A percentile compares a stretch with the other conserved stretches of the same genome.
Conservation (phyloP, 2,888 invertebrate species). For the Lasioglossum zephyrum region DNA sequence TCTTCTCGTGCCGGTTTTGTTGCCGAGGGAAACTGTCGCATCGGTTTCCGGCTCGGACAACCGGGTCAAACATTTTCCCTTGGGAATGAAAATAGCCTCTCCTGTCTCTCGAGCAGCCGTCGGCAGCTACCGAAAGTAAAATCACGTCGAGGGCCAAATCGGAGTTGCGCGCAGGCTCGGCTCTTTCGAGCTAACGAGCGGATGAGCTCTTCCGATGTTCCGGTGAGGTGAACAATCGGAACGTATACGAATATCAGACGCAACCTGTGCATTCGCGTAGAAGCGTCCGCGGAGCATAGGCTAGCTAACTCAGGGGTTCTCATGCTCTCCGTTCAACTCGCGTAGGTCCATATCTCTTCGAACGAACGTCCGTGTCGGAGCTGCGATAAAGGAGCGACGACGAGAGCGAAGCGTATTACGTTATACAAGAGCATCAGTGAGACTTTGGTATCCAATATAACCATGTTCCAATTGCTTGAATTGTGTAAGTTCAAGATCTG, state of each 20-base stretch:
- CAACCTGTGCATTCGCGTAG: conserved; percentile 45
- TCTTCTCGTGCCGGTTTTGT: neutral
- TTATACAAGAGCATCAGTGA: conserved; percentile 86
- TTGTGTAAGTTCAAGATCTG: conserved; percentile 90
- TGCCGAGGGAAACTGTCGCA: neutral
- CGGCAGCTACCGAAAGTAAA: conserved; percentile 50
- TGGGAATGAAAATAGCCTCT: neutral
- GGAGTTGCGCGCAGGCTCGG: conserved; percentile 7
- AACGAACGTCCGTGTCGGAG: neutral
- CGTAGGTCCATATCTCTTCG: neutral
- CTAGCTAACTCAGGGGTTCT: conserved; percentile 46
- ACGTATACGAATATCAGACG: conserved; percentile 73
- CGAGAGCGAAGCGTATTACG: neutral
- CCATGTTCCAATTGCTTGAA: conserved; percentile 96
- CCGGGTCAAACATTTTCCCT: neutral
- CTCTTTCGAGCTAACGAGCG: conserved; percentile 73
- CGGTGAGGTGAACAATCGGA: conserved; percentile 82
- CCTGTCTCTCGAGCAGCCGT: neutral
- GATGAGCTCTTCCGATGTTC: conserved; percentile 83
- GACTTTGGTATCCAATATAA: conserved; percentile 97
- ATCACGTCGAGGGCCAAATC: conserved; percentile 28
- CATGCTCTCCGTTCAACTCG: conserved; percentile 19
- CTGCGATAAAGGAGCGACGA: neutral
- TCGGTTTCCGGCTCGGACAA: neutral
- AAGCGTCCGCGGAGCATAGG: conserved; percentile 35